Conservation (phyloP, 2,888 invertebrate species). For the Stenoptilia bipunctidactyla region DNA sequence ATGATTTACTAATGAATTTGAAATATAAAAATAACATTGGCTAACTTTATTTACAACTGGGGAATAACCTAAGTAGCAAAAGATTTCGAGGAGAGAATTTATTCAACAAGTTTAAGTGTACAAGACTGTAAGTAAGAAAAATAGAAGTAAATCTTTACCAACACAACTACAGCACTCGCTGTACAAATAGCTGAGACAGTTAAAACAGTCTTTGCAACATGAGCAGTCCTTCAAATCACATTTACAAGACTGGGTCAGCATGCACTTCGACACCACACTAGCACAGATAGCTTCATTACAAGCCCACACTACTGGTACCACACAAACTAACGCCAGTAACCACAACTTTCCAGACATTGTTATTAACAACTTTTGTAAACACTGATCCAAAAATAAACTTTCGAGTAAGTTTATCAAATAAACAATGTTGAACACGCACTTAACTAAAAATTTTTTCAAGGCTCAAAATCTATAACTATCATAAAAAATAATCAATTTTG, state of each 20-base stretch:
- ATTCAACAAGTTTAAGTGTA: too few species aligned
- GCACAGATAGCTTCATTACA: conserved; percentile 97
- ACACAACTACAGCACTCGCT: conserved; percentile 97
- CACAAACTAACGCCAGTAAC: conserved; percentile 36
- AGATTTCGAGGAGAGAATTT: too few species aligned
- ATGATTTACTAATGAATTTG: too few species aligned
- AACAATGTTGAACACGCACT: conserved; percentile 20
- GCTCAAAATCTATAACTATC: too few species aligned
- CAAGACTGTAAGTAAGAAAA: too few species aligned
- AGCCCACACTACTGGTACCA: conserved; percentile 50
- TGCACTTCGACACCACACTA: conserved; percentile 95
- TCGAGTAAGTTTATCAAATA: conserved; percentile 24
- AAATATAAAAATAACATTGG: too few species aligned
- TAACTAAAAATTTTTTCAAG: too few species aligned
- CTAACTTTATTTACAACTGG: too few species aligned
- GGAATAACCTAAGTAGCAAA: too few species aligned
- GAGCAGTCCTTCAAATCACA: conserved; percentile 93
- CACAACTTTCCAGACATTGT: conserved; percentile 48
- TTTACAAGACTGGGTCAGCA: conserved; percentile 95
- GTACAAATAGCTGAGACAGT: conserved; percentile 89
- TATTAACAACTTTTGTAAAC: conserved; percentile 16
- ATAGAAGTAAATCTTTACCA: too few species aligned
- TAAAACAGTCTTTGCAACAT: conserved; percentile 95
- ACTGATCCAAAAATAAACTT: neutral
- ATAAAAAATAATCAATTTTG: too few species aligned